Evolutionary conservation across 1,140 invertebrate genomes (phyloP).

Genomic region (Araneus ventricosus): DNA sequence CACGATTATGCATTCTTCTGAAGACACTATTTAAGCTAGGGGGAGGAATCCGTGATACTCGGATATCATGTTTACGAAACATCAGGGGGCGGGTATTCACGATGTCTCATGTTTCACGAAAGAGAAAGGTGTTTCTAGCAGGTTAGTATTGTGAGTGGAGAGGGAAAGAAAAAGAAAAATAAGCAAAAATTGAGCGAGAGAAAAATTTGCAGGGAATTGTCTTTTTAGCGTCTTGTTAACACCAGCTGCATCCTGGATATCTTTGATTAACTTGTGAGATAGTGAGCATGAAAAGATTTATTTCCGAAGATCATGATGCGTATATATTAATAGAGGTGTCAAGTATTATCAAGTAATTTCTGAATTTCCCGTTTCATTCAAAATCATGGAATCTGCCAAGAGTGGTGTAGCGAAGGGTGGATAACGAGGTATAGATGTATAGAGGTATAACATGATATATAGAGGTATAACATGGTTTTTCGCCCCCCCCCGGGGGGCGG

Average conservation of each 20-base stretch:
- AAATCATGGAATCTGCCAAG: too few relatives aligned
- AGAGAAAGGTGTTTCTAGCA: not conserved
- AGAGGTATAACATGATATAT: too few relatives aligned
- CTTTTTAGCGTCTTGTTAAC: not conserved
- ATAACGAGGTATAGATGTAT: too few relatives aligned
- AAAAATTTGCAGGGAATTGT: not conserved
- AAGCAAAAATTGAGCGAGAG: not conserved
- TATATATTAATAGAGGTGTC: not conserved
- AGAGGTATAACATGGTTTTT: too few relatives aligned
- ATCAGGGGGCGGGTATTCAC: not conserved
- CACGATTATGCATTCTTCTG: not conserved
- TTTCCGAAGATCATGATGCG: not conserved
- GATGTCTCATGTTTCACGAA: not conserved
- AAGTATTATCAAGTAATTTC: not conserved
- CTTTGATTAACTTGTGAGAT: not conserved
- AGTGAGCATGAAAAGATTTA: not conserved
- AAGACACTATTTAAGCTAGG: not conserved
- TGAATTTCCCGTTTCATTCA: too few relatives aligned
- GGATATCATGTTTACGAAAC: not conserved
- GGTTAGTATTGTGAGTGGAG: not conserved
- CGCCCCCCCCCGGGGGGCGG: too few relatives aligned
- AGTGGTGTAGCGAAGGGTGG: too few relatives aligned
- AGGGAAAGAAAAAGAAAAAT: not conserved
- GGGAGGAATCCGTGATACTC: not conserved
- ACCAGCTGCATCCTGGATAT: constrained; percentile 1